Base-by-base conservation (phyloP, 2,113 vertebrate species). In the Heptranchias perlo region DNA sequence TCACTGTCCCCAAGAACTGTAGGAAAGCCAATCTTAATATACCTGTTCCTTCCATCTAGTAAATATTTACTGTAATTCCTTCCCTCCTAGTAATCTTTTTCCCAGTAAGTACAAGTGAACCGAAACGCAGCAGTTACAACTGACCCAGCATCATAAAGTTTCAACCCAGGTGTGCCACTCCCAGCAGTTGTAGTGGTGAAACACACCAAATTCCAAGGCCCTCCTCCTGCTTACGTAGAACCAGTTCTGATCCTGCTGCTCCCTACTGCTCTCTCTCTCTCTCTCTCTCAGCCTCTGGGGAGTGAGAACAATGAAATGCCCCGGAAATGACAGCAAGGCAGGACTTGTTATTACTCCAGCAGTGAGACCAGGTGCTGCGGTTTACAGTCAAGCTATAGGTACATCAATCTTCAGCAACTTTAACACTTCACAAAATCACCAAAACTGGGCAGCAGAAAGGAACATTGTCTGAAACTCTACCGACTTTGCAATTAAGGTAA, bases 281-380 rank as follows among this genome's bases (percentile, higher is more conserved):
- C 82, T 31, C 47, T 31, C 23, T 7, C 16, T 1, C 44, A 95
- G 64, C 94, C 94, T 52, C 65, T 49, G 47, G 94, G 94, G 47
- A 95, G 28, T 47, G 39, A 67, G 64, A 95, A 49, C 62, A 95
- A 95, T 49, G 39, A 69, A 67, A 95, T 64, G 39, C 64, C 93
- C 94, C 25, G 94, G 94, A 95, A 95, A 95, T 95, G n/a, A 95
- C 64, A 95, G 44, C 47, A 69, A 73, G 65, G 64, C 89, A 93
- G 44, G 10, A 65, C 92, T 67, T 39, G 87, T 91, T 91, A 58
- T 54, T 61, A 47, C 52, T 91, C 87, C 54, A 31, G 52, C 21
- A 93, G 89, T n/a, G 92, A 52, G 65, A 73, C 31, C 44, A 67
- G 64, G 94, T 69, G 64, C 44, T 58, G 87, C 49, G 11, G 11